Evolutionary conservation across 2,888 invertebrate genomes (phyloP).

Genomic region (Polia nebulosa): DNA sequence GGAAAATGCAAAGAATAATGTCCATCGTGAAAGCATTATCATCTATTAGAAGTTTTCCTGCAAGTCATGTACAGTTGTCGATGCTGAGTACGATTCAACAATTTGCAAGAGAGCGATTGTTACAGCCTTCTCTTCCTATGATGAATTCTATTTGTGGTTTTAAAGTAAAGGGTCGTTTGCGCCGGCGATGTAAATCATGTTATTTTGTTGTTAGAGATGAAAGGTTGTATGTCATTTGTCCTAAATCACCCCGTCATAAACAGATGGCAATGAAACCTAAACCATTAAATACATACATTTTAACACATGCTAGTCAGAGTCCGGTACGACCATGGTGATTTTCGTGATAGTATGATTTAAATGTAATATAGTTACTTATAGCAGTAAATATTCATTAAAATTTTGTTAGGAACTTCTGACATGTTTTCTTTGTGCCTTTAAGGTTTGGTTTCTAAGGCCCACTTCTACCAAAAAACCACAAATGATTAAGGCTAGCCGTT

Average conservation of each 20-base stretch:
- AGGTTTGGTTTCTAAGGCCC: background rate
- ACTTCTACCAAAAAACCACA: background rate
- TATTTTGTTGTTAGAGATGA: slow-evolving; percentile 93
- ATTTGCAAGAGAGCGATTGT: slow-evolving; percentile 68
- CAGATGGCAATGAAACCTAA: slow-evolving; percentile 94
- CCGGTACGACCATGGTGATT: slow-evolving; percentile 84
- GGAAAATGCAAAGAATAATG: slow-evolving; percentile 77
- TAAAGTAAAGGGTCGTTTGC: slow-evolving; percentile 93
- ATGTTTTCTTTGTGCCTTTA: slow-evolving; percentile 19
- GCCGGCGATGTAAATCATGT: slow-evolving; percentile 95
- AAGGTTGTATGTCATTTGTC: slow-evolving; percentile 94
- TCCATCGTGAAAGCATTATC: slow-evolving; percentile 74
- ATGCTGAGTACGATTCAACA: slow-evolving; percentile 74
- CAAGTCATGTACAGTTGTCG: slow-evolving; percentile 61
- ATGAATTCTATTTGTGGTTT: slow-evolving; percentile 83
- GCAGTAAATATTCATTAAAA: slow-evolving; percentile 37
- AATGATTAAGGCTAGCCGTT: too few species aligned
- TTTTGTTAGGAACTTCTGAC: background rate
- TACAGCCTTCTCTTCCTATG: slow-evolving; percentile 74
- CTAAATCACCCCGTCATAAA: slow-evolving; percentile 95
- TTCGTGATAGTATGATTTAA: background rate
- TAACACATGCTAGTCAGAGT: slow-evolving; percentile 94
- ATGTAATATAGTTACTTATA: slow-evolving; percentile 17
- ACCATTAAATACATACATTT: slow-evolving; percentile 93
- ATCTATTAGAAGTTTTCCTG: slow-evolving; percentile 62